phyloP scores from a whole-genome alignment of 2,113 vertebrate genomes.

The Hippocampus comes region DNA sequence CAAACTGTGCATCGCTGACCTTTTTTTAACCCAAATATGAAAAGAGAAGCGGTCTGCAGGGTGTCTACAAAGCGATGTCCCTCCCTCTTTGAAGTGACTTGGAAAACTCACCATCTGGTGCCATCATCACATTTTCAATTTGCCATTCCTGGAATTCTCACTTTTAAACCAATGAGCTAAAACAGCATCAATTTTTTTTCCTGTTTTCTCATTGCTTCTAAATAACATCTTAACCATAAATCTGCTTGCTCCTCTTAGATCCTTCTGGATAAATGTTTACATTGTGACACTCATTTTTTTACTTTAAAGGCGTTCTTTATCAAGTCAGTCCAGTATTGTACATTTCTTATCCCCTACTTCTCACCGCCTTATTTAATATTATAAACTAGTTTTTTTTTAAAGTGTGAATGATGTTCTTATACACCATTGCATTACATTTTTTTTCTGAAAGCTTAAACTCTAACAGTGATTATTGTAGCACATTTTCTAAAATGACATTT shows the following conservation, averaged over 20 bases:
- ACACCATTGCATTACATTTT: too few relatives aligned
- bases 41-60: conserved; percentile 55
- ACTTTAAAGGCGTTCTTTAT: too few relatives aligned
- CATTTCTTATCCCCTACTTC: too few relatives aligned
- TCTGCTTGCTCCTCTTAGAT: not conserved
- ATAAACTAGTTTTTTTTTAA: too few relatives aligned
- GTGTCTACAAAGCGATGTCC: conserved; percentile 60
- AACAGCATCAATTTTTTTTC: not conserved
- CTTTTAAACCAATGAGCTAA: conserved; percentile 24
- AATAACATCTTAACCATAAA: conserved; percentile 8
- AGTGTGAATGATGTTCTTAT: too few relatives aligned
- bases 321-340: too few relatives aligned
- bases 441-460: too few relatives aligned
- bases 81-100: conserved; percentile 60
- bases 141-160: conserved; percentile 46
- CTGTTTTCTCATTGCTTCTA: not conserved
- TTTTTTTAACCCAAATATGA: conserved; percentile 52
- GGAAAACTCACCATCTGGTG: conserved; percentile 63
- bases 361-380: too few relatives aligned
- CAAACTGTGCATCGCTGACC: conserved; percentile 50
- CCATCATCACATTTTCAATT: conserved; percentile 54
- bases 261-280: not conserved
- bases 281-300: too few relatives aligned
- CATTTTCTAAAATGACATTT: too few relatives aligned
- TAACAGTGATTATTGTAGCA: too few relatives aligned